A percentile compares a stretch with the other conserved stretches of the same genome.
These are phyloP conservation scores for Paramuricea clavata DNA, from an alignment of 92 coral and sea anemone genomes.

Conservation along the genomic window DNA sequence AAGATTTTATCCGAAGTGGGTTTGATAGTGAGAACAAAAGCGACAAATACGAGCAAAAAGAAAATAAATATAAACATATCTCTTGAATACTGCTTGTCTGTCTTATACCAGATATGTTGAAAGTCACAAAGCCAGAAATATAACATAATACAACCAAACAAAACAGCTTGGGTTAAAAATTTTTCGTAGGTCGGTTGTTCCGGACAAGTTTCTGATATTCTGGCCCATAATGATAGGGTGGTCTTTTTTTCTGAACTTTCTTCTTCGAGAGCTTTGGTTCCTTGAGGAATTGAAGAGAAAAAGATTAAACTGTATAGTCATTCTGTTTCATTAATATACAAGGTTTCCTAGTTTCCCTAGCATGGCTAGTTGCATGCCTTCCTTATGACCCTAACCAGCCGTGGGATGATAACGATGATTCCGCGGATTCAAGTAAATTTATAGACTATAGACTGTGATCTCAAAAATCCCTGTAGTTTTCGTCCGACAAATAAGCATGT, in stretches of 20 bases:
- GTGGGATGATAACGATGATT: too few relatives aligned
- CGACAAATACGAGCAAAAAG: conserved; percentile 84
- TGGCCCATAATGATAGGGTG: conserved; percentile 53
- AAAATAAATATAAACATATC: conserved; percentile 86
- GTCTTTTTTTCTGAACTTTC: conserved; percentile 11
- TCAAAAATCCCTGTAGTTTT: too few relatives aligned
- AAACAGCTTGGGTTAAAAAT: conserved; percentile 81
- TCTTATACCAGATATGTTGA: conserved; percentile 95
- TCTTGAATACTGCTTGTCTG: conserved; percentile 96
- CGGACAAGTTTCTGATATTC: conserved; percentile 83
- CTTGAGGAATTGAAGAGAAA: neutral
- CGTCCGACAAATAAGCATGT: too few relatives aligned
- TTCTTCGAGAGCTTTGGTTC: neutral
- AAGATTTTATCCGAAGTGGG: conserved; percentile 90
- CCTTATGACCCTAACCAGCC: too few relatives aligned
- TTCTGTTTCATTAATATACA: too few relatives aligned
- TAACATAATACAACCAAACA: conserved; percentile 92
- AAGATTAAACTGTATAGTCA: neutral
- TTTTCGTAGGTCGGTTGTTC: conserved; percentile 90
- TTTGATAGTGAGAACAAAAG: conserved; percentile 79
- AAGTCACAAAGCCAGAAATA: conserved; percentile 98
- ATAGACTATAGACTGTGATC: too few relatives aligned
- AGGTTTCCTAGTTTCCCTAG: too few relatives aligned
- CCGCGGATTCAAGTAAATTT: too few relatives aligned
- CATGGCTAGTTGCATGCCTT: too few relatives aligned